Conservation (phyloP, 2,797 vertebrate genomes). For the Sebastes nivosus region DNA sequence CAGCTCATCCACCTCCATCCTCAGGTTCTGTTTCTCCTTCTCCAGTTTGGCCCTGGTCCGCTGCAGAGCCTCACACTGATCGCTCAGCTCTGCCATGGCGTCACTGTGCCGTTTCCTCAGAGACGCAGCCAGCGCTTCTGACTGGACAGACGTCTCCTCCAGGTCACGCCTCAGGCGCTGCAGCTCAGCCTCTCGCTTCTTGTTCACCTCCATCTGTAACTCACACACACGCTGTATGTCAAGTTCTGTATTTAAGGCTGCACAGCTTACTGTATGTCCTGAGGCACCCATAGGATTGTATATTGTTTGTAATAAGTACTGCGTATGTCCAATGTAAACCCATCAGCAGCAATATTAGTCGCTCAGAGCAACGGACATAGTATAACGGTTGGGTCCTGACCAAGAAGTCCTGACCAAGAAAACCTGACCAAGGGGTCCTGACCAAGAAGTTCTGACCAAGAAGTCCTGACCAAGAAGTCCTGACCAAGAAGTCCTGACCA, state of each 20-base stretch:
- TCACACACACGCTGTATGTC: background rate
- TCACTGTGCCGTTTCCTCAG: constrained; percentile 82
- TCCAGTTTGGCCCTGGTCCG: constrained; percentile 83
- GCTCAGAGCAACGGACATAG: too few relatives aligned
- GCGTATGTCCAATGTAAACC: background rate
- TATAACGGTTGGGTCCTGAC: too few relatives aligned
- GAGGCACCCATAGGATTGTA: background rate
- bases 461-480: too few relatives aligned
- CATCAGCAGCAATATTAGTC: too few relatives aligned
- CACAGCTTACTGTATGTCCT: background rate
- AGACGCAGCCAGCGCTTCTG: constrained; percentile 72
- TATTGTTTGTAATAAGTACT: background rate
- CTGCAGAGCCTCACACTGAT: constrained; percentile 85
- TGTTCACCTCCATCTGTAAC: constrained; percentile 84
- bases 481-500: too few relatives aligned
- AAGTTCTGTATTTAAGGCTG: background rate
- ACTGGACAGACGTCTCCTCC: constrained; percentile 82
- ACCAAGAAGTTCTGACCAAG: too few relatives aligned
- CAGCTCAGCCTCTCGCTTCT: constrained; percentile 85
- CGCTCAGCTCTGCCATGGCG: constrained; percentile 77
- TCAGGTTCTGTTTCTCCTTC: constrained; percentile 86
- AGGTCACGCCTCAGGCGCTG: constrained; percentile 83
- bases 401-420: too few relatives aligned
- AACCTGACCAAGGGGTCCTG: too few relatives aligned
- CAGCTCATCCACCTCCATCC: constrained; percentile 84